Conservation (phyloP, 1,140 invertebrate species). For the Holcopasites calliopsidis region DNA sequence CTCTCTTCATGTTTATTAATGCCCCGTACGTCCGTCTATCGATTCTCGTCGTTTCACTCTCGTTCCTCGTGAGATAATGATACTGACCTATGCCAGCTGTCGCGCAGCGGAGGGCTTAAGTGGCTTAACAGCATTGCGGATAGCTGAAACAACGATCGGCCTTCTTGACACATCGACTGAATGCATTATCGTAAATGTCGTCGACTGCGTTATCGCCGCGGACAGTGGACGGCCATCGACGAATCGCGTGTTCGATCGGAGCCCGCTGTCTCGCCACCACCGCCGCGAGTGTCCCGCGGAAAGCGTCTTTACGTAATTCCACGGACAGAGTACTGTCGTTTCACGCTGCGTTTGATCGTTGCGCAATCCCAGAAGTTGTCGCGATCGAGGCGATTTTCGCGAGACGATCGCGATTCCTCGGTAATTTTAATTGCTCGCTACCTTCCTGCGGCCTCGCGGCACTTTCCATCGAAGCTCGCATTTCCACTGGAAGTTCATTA, state of each 20-base stretch:
- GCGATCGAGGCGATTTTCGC: not conserved
- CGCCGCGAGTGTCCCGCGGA: not conserved
- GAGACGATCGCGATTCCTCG: not conserved
- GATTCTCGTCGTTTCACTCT: conserved; percentile 72
- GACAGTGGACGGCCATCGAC: not conserved
- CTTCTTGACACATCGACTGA: conserved; percentile 62
- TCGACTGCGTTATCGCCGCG: conserved; percentile 42
- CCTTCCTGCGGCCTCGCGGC: conserved; percentile 21
- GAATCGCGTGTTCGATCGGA: not conserved
- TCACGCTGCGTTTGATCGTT: not conserved
- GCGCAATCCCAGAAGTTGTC: conserved; percentile 14
- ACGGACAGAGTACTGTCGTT: not conserved
- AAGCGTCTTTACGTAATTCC: conserved; percentile 14
- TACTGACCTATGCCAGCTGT: conserved; percentile 73
- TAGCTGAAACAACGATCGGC: conserved; percentile 54
- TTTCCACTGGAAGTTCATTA: conserved; percentile 16
- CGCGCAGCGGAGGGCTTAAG: conserved; percentile 56
- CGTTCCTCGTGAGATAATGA: conserved; percentile 72
- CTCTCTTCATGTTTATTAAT: conserved; percentile 74
- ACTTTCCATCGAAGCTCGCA: conserved; percentile 3
- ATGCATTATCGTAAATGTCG: conserved; percentile 62
- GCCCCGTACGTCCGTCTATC: conserved; percentile 66
- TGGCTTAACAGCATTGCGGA: conserved; percentile 61
- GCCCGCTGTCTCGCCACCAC: not conserved
- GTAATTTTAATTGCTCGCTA: conserved; percentile 24